phyloP scores from a whole-genome alignment of 2,113 vertebrate genomes.

The Lasiurus cinereus region DNA sequence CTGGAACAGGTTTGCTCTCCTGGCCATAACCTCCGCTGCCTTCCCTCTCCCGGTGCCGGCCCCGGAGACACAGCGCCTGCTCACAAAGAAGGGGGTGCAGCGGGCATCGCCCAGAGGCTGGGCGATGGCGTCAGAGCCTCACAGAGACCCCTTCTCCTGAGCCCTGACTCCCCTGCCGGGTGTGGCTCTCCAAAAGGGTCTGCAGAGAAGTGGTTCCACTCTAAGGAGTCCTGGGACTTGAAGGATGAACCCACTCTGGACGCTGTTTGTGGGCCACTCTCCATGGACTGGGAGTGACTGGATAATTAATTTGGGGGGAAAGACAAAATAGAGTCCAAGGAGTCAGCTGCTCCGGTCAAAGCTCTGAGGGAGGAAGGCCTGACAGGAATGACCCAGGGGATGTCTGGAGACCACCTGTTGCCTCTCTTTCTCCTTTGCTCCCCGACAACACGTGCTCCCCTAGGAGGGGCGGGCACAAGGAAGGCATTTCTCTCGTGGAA shows the following conservation, averaged over 20 bases:
- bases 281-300: not conserved
- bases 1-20: not conserved
- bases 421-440: not conserved
- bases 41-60: not conserved
- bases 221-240: not conserved
- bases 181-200: not conserved
- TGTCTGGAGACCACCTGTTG: not conserved
- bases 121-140: accelerated
- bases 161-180: not conserved
- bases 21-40: not conserved
- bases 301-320: not conserved
- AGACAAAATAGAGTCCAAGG: not conserved
- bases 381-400: not conserved
- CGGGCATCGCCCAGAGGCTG: not conserved
- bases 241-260: not conserved
- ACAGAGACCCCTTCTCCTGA: not conserved
- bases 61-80: not conserved
- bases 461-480: not conserved
- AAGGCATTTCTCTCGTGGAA: not conserved
- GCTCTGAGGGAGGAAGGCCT: not conserved
- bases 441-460: not conserved
- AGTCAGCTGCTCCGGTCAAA: not conserved
- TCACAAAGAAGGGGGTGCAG: not conserved
- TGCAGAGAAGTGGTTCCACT: not conserved
- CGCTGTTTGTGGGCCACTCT: not conserved